phyloP scores from a whole-genome alignment of 2,113 vertebrate species.

The Aix galericulata region DNA sequence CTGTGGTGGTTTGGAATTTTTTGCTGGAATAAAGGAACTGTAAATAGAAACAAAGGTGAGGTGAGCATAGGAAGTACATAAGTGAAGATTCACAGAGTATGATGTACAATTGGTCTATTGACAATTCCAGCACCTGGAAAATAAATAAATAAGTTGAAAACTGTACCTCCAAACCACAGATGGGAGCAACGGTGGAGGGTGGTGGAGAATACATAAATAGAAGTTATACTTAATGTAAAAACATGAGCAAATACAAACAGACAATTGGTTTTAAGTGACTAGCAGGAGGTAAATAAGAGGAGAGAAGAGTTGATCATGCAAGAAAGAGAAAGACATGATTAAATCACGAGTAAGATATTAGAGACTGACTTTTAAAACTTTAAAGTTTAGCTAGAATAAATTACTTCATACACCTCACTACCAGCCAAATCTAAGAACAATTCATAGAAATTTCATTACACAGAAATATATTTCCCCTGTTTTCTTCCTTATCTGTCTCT shows the following conservation, averaged over 20 bases:
- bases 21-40: not conserved
- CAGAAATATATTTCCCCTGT: not conserved
- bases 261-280: not conserved
- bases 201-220: not conserved
- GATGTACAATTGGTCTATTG: not conserved
- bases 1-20: not conserved
- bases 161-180: not conserved
- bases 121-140: not conserved
- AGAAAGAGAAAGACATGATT: not conserved
- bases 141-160: not conserved
- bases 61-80: not conserved
- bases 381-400: slow-evolving; percentile 6
- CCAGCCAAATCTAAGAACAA: not conserved
- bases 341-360: not conserved
- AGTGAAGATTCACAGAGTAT: not conserved
- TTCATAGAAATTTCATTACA: not conserved
- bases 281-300: not conserved
- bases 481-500: not conserved
- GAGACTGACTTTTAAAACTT: not conserved
- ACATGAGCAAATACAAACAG: not conserved
- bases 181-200: not conserved
- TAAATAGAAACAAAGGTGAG: not conserved
- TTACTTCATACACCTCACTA: not conserved
- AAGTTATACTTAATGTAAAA: not conserved
- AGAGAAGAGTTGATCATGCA: not conserved